Evolutionary conservation across 2,797 vertebrate species (phyloP), one percentile per base, ranked within the genome.

Genomic region (Oceanodroma leucorhoa): DNA sequence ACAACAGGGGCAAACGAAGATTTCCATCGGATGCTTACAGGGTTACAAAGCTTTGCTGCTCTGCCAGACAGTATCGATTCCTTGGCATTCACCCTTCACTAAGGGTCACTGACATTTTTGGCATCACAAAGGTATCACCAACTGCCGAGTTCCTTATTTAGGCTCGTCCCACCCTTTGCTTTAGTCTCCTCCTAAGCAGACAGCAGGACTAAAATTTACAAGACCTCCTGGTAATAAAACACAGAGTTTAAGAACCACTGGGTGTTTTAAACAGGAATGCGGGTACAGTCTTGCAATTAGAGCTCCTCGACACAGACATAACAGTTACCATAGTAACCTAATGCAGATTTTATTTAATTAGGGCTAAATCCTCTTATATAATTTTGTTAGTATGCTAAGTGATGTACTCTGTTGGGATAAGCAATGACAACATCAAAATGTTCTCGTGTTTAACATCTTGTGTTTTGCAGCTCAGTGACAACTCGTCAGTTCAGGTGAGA

Each of bases 261-360:
- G 51, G 53, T 38, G 64, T 61, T 66, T 26, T 10, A 11, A 53
- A 8, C 5, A 36, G 53, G 29, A 82, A 29, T 0, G 4, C 34
- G 22, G 65, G 41, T 57, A 40, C n/a, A 30, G n/a, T 14, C 65
- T 38, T 45, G 34, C 36, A 70, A 81, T 46, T 38, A 58, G 32
- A 54, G 88, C 81, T 94, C 73, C 87, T 55, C 2, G 10, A 36
- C 60, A 54, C 8, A 66, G 57, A 19, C 46, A 14, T 23, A 80
- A 58, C 60, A 29, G 93, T 95, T 95, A 34, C 96, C 91, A 96
- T 77, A 72, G 95, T 48, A 95, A 95, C 95, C 89, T 69, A 46
- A 60, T 36, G 88, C 72, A 71, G 86, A 53, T 40, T 72, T 65
- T 43, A 26, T 41, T 83, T 90, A 84, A 93, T 91, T 67, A 78